Percentiles rank a stretch among this genome's conserved stretches.
Conservation (phyloP, 2,888 invertebrate species). For the Poecilobothrus nobilitatus region DNA sequence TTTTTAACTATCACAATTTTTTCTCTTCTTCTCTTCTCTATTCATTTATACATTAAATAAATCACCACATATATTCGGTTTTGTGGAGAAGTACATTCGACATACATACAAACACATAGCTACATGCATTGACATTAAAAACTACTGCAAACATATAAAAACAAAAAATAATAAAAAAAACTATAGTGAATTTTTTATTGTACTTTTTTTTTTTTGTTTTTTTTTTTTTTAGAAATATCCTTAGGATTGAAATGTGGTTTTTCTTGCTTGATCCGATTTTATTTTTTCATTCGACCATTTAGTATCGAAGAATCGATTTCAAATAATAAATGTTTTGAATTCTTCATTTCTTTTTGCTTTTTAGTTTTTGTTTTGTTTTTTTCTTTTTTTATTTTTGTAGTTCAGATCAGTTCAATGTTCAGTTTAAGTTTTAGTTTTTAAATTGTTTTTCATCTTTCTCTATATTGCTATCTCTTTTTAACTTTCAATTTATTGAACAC, state of each 20-base stretch:
- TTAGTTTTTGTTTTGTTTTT: too few relatives aligned
- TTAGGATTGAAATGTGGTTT: constrained; percentile 1
- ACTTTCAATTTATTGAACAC: too few relatives aligned
- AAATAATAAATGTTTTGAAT: constrained; percentile 3
- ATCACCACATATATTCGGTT: too few relatives aligned
- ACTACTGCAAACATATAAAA: neutral
- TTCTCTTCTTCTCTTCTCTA: too few relatives aligned
- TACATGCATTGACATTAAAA: neutral
- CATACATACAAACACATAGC: too few relatives aligned
- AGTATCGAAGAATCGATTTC: neutral
- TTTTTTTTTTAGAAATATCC: neutral
- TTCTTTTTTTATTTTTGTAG: too few relatives aligned
- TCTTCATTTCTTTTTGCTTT: neutral
- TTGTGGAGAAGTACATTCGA: too few relatives aligned
- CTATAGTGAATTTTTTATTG: neutral
- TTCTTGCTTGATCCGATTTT: neutral
- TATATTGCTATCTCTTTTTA: too few relatives aligned
- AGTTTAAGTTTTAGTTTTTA: too few relatives aligned
- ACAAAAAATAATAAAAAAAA: neutral
- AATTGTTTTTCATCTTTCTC: too few relatives aligned
- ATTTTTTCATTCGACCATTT: neutral
- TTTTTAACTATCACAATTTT: neutral
- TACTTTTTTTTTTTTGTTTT: neutral
- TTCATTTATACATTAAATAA: too few relatives aligned
- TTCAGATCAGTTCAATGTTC: too few relatives aligned